These are phyloP conservation scores for Blastobasis adustella DNA, from an alignment of 2,888 invertebrate genomes.

Conservation along the genomic window DNA sequence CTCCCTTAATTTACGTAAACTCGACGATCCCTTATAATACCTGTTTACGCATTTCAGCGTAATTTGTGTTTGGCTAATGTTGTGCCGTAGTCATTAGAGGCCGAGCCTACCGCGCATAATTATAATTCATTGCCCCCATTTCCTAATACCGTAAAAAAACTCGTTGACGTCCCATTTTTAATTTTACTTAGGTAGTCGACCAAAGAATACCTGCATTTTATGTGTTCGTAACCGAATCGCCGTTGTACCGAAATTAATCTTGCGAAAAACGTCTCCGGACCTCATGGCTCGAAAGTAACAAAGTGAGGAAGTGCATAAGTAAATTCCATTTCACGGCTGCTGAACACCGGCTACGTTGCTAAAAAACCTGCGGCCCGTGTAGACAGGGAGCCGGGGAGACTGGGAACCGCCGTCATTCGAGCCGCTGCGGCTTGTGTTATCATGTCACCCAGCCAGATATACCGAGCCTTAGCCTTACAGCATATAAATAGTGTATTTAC, in stretches of 20 bases:
- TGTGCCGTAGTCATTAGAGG: slow-evolving; percentile 57
- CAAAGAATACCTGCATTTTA: not conserved
- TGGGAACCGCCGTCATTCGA: slow-evolving; percentile 22
- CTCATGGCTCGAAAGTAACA: slow-evolving; percentile 15
- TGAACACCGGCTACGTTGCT: slow-evolving; percentile 23
- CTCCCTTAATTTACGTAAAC: slow-evolving; percentile 42
- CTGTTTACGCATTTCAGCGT: slow-evolving; percentile 63
- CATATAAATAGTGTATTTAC: slow-evolving; percentile 29
- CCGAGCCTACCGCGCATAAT: slow-evolving; percentile 45
- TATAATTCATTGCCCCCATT: slow-evolving; percentile 60
- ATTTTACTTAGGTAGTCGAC: not conserved
- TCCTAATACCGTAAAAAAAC: slow-evolving; percentile 26
- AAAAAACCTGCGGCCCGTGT: slow-evolving; percentile 18
- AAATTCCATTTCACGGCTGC: slow-evolving; percentile 28
- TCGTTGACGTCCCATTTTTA: too few species aligned
- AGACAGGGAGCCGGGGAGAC: slow-evolving; percentile 11
- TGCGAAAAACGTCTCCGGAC: slow-evolving; percentile 1
- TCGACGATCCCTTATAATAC: slow-evolving; percentile 53
- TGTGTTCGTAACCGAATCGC: not conserved
- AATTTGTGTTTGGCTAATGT: slow-evolving; percentile 68
- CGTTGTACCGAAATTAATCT: not conserved
- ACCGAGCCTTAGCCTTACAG: slow-evolving; percentile 7
- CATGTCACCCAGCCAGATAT: slow-evolving; percentile 22
- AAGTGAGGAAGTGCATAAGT: slow-evolving; percentile 24
- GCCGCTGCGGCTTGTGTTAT: slow-evolving; percentile 16